phyloP scores from a whole-genome alignment of 1,140 invertebrate genomes.

The Drosophila sp. region DNA sequence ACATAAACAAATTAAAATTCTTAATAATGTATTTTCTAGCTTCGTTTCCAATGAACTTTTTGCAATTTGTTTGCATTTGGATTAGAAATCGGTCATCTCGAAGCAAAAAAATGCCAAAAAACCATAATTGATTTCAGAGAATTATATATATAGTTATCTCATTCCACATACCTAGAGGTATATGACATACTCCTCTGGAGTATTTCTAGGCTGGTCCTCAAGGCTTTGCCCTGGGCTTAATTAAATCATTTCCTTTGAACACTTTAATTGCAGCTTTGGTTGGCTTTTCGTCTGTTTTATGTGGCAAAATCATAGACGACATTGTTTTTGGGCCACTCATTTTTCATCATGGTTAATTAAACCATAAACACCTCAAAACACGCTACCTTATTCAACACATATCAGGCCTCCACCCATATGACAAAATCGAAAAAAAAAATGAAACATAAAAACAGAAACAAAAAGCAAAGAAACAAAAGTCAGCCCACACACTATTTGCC shows the following conservation, averaged over 20 bases:
- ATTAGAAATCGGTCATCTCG: background rate
- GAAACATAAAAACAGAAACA: background rate
- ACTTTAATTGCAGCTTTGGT: conserved; percentile 14
- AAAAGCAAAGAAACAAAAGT: background rate
- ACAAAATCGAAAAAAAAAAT: conserved; percentile 27
- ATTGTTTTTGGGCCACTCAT: conserved; percentile 51
- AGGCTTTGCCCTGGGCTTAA: conserved; percentile 28
- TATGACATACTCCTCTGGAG: conserved; percentile 33
- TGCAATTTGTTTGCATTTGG: conserved; percentile 69
- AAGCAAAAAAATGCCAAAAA: background rate
- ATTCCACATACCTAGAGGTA: too few species aligned
- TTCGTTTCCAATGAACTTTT: conserved; percentile 70
- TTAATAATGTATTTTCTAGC: conserved; percentile 71
- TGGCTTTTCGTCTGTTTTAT: conserved; percentile 3
- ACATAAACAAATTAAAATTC: conserved; percentile 54
- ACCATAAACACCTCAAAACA: conserved; percentile 75
- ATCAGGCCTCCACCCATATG: conserved; percentile 62
- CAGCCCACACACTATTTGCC: conserved; percentile 65
- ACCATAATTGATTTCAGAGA: conserved; percentile 25
- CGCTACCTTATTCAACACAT: conserved; percentile 69
- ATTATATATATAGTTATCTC: conserved; percentile 1
- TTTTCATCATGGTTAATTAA: conserved; percentile 73
- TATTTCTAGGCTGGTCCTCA: conserved; percentile 49
- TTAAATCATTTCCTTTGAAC: conserved; percentile 15
- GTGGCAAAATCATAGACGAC: background rate